These are phyloP conservation scores for Anguilla rostrata DNA, from an alignment of 2,113 vertebrate genomes.

Conservation along the genomic window DNA sequence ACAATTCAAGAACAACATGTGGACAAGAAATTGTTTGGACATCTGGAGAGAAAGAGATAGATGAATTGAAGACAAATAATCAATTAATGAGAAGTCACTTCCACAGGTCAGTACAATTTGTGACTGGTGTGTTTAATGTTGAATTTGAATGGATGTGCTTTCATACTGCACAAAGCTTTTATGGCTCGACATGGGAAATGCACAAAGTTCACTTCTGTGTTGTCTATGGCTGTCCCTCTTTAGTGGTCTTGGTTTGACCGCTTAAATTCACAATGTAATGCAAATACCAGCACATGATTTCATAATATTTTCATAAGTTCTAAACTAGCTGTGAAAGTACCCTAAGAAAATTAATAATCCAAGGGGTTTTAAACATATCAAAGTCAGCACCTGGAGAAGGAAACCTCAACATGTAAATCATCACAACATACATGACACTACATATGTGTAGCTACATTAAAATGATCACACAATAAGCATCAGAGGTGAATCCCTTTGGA, in stretches of 20 bases:
- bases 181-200: not conserved
- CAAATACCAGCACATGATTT: too few relatives aligned
- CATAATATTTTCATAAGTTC: too few relatives aligned
- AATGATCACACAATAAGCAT: not conserved
- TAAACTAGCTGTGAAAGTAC: too few relatives aligned
- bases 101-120: not conserved
- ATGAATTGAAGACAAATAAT: not conserved
- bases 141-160: not conserved
- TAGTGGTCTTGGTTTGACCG: not conserved
- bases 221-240: not conserved
- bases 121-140: not conserved
- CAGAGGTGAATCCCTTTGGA: not conserved
- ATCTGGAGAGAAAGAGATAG: not conserved
- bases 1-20: not conserved
- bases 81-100: not conserved
- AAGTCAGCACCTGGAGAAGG: too few relatives aligned
- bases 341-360: too few relatives aligned
- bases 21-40: not conserved
- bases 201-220: not conserved
- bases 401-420: too few relatives aligned
- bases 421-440: not conserved
- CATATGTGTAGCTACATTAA: too few relatives aligned
- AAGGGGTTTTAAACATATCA: too few relatives aligned
- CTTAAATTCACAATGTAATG: not conserved
- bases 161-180: not conserved